Evolutionary conservation across 2,797 vertebrate species (phyloP), one percentile per base, ranked within the genome.

Genomic region (Pangasius larnaudii): DNA sequence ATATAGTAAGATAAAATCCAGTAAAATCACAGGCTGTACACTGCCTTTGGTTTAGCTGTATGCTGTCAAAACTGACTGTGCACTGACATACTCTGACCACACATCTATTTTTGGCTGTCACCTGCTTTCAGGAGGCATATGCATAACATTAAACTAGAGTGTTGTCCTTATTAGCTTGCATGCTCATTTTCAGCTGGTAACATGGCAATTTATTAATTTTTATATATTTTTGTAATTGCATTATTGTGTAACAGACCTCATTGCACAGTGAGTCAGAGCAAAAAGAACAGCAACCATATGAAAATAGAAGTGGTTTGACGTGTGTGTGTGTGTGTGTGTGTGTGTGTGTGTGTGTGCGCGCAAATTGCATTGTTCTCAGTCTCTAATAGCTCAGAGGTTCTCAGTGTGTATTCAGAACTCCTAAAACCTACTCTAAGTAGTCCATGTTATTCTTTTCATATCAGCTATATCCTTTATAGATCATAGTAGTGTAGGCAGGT

Each of bases 51-150:
- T 88, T 90, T 69, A 85, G 88, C 88, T 59, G 84, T 71, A 56
- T 42, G 74, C 78, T 80, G 56, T 81, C 81, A 82, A 77, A 84
- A 79, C 88, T 85, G 49, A 85, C 42, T 83, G 49, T 53, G 33
- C 84, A 51, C 67, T 74, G 74, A 86, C 58, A 74, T 87, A 85
- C 83, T 74, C 87, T 72, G 61, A 80, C 84, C 86, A 65, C 87
- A 3, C 94, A 36, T 93, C 95, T 97, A 98, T 97, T 97, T 97
- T 96, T 97, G 97, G 96, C 91, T 61, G 91, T 96, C 97, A 98
- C 96, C 97, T 98, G 96, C 95, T 95, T 88, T 95, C 94, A 94
- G 93, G 92, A 94, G 94, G 84, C 19, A 74, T 42, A 36, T 80
- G 88, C 67, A 42, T 72, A 89, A 30, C 61, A 80, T 86, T 77